These are phyloP conservation scores for Sinohyriopsis cumingii DNA, from an alignment of 2,888 invertebrate genomes.

Conservation along the genomic window DNA sequence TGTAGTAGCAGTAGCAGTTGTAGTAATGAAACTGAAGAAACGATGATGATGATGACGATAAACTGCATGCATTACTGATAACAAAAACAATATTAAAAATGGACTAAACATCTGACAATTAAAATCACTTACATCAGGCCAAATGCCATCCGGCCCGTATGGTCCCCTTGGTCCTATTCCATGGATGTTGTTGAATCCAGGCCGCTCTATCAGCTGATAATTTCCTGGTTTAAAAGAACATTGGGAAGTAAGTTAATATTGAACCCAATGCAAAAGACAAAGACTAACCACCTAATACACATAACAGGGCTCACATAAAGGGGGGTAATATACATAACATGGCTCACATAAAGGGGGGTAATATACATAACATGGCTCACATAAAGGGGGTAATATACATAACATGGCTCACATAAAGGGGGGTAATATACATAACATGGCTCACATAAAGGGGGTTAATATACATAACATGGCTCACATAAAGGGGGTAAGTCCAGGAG, in stretches of 20 bases:
- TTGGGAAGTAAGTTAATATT: not conserved
- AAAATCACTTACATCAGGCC: no score
- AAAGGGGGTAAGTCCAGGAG: no score
- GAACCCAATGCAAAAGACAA: not conserved
- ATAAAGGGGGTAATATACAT: not conserved
- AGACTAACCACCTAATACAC: not conserved
- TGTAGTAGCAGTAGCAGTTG: no score
- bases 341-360: not conserved
- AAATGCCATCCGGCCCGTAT: no score
- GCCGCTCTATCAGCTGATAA: constrained; percentile 67
- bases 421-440: not conserved
- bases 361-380: not conserved
- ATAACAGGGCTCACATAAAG: no score
- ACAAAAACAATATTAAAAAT: no score
- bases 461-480: not conserved
- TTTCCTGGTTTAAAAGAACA: constrained; percentile 52
- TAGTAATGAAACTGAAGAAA: no score
- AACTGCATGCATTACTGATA: no score
- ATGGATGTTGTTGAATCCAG: constrained; percentile 47
- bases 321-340: not conserved
- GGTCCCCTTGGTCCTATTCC: no score
- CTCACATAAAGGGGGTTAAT: not conserved
- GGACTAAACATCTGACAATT: no score
- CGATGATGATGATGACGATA: no score
- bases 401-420: no score